These are phyloP conservation scores for Mythimna albipuncta DNA, from an alignment of 2,888 invertebrate species.

Conservation along the genomic window DNA sequence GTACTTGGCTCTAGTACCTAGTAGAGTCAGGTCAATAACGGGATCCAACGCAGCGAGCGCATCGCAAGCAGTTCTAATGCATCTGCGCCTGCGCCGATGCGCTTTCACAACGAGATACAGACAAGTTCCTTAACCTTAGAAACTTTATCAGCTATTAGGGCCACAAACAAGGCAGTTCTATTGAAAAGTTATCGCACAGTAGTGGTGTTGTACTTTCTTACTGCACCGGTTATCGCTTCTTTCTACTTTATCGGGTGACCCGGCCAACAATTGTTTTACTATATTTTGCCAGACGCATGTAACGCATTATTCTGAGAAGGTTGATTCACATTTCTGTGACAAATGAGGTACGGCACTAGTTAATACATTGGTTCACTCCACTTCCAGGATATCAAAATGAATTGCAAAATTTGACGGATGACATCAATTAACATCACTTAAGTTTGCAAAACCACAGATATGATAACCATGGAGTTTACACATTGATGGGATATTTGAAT, in stretches of 20 bases:
- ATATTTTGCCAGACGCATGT: constrained; percentile 68
- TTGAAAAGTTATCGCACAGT: constrained; percentile 74
- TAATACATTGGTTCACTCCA: constrained; percentile 20
- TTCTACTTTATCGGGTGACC: constrained; percentile 85
- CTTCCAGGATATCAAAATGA: constrained; percentile 41
- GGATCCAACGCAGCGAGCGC: constrained; percentile 79
- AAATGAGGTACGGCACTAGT: constrained; percentile 7
- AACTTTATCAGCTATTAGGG: constrained; percentile 76
- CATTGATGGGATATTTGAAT: constrained; percentile 17
- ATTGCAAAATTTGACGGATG: constrained; percentile 30
- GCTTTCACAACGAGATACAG: constrained; percentile 70
- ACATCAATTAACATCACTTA: constrained; percentile 34
- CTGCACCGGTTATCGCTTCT: constrained; percentile 83
- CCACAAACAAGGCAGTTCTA: constrained; percentile 71
- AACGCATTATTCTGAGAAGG: constrained; percentile 65
- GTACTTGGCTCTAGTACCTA: constrained; percentile 59
- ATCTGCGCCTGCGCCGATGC: constrained; percentile 75
- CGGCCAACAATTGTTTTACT: constrained; percentile 76
- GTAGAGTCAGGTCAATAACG: constrained; percentile 84
- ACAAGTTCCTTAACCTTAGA: constrained; percentile 75
- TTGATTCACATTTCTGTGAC: constrained; percentile 62
- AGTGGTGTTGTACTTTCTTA: constrained; percentile 75
- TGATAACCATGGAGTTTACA: constrained; percentile 12
- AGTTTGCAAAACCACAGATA: constrained; percentile 3
- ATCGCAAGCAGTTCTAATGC: constrained; percentile 82